Base-by-base conservation (phyloP, 1,140 invertebrate species). In the Megathymus violae region DNA sequence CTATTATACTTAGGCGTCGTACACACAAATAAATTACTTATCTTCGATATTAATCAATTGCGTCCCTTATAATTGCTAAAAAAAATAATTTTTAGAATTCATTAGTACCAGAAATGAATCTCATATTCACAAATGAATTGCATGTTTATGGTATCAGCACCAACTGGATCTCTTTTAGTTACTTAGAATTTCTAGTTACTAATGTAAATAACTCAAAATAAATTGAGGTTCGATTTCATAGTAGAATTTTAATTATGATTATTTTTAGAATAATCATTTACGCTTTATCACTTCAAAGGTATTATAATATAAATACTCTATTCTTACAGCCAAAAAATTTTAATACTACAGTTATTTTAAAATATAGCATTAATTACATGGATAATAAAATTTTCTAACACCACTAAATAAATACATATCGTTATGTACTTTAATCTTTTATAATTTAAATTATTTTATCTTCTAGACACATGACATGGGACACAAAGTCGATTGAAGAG, bases 401-500 rank as follows among this genome's bases (percentile, higher is more conserved):
- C n/a, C n/a, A n/a, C n/a, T n/a, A n/a, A n/a, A n/a, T n/a, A n/a
- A n/a, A n/a, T n/a, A n/a, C n/a, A n/a, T n/a, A n/a, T n/a, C n/a
- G n/a, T n/a, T n/a, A n/a, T n/a, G n/a, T n/a, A n/a, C n/a, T n/a
- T 7, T 7, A 7, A 1, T 4, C 7, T 31, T 9, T 9, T 4
- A 7, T 4, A 31, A 4, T 4, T 31, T 1, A 7, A 31, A 31
- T 31, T 31, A 7, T 7, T 7, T 31, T 31, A 9, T 31, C 9
- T 7, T 7, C 7, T 31, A 31, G 44, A 14, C 27, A 14, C 15
- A 9, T 27, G 17, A 1, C 22, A 47, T 47, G 11, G 25, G 19
- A 59, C n/a, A 82, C 74, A 6, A 77, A 75, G 60, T 79, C 82
- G n/a, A 69, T 88, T 40, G 83, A 88, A 64, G 80, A 85, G n/a